These are phyloP conservation scores for Berghia stephanieae DNA, from an alignment of 1,140 invertebrate species.

Conservation along the genomic window DNA sequence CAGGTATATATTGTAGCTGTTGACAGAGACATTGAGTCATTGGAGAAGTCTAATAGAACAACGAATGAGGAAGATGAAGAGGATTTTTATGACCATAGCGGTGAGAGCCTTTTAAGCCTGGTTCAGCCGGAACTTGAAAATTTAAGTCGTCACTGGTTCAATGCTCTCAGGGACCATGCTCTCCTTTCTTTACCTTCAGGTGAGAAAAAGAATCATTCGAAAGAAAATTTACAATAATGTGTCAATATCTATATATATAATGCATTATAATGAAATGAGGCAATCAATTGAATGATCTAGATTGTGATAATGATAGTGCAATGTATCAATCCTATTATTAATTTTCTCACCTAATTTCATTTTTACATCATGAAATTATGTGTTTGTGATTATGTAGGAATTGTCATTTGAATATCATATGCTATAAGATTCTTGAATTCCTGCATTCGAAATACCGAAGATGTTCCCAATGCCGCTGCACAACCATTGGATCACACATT, in stretches of 20 bases:
- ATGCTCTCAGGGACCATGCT: slow-evolving; percentile 93
- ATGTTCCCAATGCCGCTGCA: too few species aligned
- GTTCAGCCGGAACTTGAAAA: slow-evolving; percentile 93
- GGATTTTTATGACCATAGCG: slow-evolving; percentile 43
- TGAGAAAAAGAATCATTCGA: too few species aligned
- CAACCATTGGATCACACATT: too few species aligned
- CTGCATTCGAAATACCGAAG: too few species aligned
- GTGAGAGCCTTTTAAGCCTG: slow-evolving; percentile 82
- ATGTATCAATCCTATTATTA: background rate
- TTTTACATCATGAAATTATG: too few species aligned
- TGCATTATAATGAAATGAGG: background rate
- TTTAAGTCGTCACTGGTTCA: slow-evolving; percentile 93
- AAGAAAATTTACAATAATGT: too few species aligned
- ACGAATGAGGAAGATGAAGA: slow-evolving; percentile 74
- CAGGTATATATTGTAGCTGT: slow-evolving; percentile 94
- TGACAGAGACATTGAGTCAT: slow-evolving; percentile 75
- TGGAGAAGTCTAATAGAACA: slow-evolving; percentile 23
- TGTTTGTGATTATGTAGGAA: too few species aligned
- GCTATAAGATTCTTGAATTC: too few species aligned
- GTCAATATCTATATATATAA: too few species aligned
- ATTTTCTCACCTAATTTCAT: background rate
- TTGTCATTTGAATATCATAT: too few species aligned
- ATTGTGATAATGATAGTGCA: background rate
- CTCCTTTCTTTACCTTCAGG: slow-evolving; percentile 89
- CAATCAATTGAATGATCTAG: background rate